A percentile compares a stretch with the other conserved stretches of the same genome.
Conservation (phyloP, 2,113 vertebrate species). For the Leucopsar rothschildi region DNA sequence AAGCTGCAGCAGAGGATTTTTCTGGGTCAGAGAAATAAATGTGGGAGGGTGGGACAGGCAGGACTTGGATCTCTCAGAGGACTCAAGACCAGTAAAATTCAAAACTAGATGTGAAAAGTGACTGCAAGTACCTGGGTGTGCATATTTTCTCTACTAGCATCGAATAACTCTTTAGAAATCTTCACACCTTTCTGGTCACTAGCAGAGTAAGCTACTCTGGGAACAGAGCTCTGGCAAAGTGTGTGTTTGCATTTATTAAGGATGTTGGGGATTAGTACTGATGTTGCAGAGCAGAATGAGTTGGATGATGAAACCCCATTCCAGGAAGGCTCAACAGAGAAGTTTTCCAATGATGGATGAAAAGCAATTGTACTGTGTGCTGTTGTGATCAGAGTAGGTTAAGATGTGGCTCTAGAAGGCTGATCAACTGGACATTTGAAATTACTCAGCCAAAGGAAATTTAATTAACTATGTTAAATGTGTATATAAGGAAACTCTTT, state of each 20-base stretch:
- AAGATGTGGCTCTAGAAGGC: not conserved
- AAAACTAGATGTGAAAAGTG: not conserved
- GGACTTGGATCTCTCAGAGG: not conserved
- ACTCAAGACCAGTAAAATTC: not conserved
- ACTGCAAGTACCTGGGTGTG: not conserved
- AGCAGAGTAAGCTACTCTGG: not conserved
- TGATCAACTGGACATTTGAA: not conserved
- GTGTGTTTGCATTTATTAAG: not conserved
- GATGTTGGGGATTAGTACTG: not conserved
- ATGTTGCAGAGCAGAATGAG: not conserved
- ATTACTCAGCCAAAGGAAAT: not conserved
- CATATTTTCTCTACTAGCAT: not conserved
- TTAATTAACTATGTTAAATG: not conserved
- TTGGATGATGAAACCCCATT: not conserved
- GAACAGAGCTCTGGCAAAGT: not conserved
- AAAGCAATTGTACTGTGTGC: not conserved
- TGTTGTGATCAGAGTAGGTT: not conserved
- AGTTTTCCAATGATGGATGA: not conserved
- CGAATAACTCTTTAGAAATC: not conserved
- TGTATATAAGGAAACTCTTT: not conserved
- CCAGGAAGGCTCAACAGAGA: not conserved
- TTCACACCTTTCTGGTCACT: not conserved
- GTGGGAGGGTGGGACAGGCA: not conserved
- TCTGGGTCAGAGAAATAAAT: not conserved
- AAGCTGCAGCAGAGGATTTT: not conserved